These are phyloP conservation scores for Phaedon cochleariae DNA, from an alignment of 2,888 invertebrate species.

Conservation along the genomic window DNA sequence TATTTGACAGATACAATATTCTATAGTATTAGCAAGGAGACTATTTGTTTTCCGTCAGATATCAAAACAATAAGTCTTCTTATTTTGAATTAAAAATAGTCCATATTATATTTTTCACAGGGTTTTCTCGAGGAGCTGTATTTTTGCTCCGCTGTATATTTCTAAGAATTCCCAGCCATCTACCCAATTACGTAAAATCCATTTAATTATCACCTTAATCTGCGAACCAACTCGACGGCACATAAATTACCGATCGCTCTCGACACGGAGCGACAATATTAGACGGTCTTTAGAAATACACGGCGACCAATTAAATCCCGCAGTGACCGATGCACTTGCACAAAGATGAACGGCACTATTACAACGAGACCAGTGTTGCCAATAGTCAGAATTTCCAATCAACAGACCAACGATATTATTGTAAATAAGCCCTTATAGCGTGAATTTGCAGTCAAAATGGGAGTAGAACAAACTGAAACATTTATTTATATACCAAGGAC, in stretches of 20 bases:
- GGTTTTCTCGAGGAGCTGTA: not conserved
- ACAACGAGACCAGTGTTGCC: not conserved
- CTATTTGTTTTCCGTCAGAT: too few species aligned
- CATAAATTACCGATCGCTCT: not conserved
- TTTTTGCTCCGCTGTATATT: not conserved
- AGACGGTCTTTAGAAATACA: conserved; percentile 13
- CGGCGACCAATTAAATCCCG: conserved; percentile 17
- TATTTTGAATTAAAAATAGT: too few species aligned
- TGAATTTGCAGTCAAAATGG: too few species aligned
- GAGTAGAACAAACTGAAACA: too few species aligned
- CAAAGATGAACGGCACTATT: conserved; percentile 13
- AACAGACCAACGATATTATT: too few species aligned
- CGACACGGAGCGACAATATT: conserved; percentile 2
- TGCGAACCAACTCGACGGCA: not conserved
- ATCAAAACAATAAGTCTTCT: too few species aligned
- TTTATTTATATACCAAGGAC: too few species aligned
- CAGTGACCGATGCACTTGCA: conserved; percentile 16
- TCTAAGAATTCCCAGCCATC: not conserved
- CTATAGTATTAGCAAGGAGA: too few species aligned
- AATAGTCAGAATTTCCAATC: not conserved
- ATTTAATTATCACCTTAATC: conserved; percentile 2
- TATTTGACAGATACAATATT: too few species aligned
- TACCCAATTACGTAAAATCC: not conserved
- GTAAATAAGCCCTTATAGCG: too few species aligned
- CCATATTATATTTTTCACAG: too few species aligned